Base-by-base conservation (phyloP, 2,888 invertebrate species). In the Eurytoma adleriae region DNA sequence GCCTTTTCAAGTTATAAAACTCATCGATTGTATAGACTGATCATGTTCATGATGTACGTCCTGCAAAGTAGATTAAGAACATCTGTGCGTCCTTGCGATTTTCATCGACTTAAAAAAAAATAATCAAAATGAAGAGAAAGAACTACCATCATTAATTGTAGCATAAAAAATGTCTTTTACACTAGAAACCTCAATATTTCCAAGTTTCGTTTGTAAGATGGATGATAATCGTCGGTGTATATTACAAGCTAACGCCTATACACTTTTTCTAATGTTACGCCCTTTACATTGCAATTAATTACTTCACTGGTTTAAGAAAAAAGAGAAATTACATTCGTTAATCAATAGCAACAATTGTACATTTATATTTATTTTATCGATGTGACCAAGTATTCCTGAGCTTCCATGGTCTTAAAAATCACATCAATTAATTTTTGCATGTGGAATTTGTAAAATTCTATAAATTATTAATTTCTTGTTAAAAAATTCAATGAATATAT, bases 1-100 rank as follows among this genome's bases (percentile, higher is more conserved):
- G 67, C 24, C 71, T 75, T 64, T 78, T 57, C 13, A 70, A 13
- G 72, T 74, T 72, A 72, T 20, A 71, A 78, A 82, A 68, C 71
- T 72, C 75, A 78, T 82, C 80, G 74, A 80, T 80, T 82, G 69
- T 78, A 80, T 71, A 78, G 72, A 83, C 78, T 82, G 76, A 76
- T 66, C 72, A 61, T 20, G 48, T 79, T 81, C 56, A 54, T 74
- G 72, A 72, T 80, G 50, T 77, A 74, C 74, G 73, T 77, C 57
- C 70, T 81, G 30, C 40, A 77, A 30, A 54, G 40, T 72, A 69
- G 40, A 69, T 69, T 70, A 64, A 69, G 50, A 52, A 16, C 27
- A 80, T 59, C 30, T 56, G 13, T 40, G 54, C 24, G 48, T 61
- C 40, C 24, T 73, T 56, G 57, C 62, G 52, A 70, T 52, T 61